Evolutionary conservation across 37 sponge, comb jelly and placozoan genomes (phyloP).

Genomic region (Oscarella lobularis): DNA sequence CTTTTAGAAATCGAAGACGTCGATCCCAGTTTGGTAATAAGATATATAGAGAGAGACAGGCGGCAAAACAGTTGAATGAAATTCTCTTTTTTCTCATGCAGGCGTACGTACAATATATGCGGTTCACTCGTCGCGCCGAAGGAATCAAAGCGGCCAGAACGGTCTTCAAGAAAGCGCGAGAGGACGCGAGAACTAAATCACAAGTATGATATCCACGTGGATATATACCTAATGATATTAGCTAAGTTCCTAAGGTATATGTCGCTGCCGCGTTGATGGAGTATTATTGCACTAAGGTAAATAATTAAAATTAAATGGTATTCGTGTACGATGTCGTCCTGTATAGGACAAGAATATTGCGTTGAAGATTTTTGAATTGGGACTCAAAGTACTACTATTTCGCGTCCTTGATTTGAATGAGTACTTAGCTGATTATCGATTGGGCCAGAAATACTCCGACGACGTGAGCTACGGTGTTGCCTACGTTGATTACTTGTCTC

Average conservation of each 20-base stretch:
- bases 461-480: conserved; percentile 58
- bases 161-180: conserved; percentile 78
- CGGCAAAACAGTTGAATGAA: too few relatives aligned
- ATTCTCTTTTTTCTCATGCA: conserved; percentile 6
- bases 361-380: conserved; percentile 90
- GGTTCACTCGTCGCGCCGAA: conserved; percentile 59
- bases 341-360: conserved; percentile 66
- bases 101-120: conserved; percentile 94
- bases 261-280: conserved; percentile 96
- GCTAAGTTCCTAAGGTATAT: conserved; percentile 36
- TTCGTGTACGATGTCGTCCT: neutral
- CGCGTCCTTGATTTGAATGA: neutral
- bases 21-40: conserved; percentile 42
- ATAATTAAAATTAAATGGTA: conserved; percentile 3
- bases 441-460: conserved; percentile 50
- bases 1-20: conserved; percentile 17
- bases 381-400: conserved; percentile 56
- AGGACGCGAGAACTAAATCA: conserved; percentile 53
- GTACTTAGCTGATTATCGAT: too few relatives aligned
- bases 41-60: too few relatives aligned
- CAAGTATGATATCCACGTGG: too few relatives aligned
- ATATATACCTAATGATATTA: too few relatives aligned
- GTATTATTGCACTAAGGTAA: conserved; percentile 74
- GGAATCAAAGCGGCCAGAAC: conserved; percentile 73
- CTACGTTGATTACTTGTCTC: conserved; percentile 71